Evolutionary conservation across 2,797 vertebrate genomes (phyloP), one percentile per base, ranked within the genome.

Genomic region (Craterocephalus amniculus): DNA sequence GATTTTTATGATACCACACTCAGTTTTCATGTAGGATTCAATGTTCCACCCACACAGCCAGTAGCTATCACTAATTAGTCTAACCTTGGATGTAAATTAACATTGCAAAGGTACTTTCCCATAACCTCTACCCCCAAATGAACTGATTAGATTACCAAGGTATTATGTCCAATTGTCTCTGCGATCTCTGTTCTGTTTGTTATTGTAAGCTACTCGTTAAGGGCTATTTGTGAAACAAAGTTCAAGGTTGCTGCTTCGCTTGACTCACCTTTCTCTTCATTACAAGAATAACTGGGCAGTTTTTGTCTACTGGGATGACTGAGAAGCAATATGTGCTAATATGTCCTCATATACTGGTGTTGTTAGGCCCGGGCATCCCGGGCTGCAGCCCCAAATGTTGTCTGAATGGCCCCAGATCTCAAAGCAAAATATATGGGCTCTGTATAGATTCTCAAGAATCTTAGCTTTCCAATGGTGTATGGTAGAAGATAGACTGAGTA

Each of bases 81-180:
- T 78, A 78, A 79, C 89, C 83, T 85, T 83, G 85, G 49, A 72
- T 35, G n/a, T 48, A 77, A 77, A 72, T 80, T n/a, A 72, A 77
- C 60, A 27, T 49, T 13, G 24, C 49, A 52, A 22, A 70, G 73
- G 68, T 67, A 65, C 67, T 80, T 89, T 91, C 83, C 81, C 82
- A 76, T 63, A 49, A 76, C 83, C 78, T 85, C 72, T 64, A 31
- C 75, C 73, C 79, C 78, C 61, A 24, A 20, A 20, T 18, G 55
- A 78, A 55, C 76, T 85, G 88, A 92, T 92, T 85, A 88, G 85
- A 90, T 91, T 84, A 89, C 51, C 35, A 1, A 24, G 40, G 63
- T 5, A 36, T 87, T 78, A 83, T 58, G 49, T 83, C 65, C 60
- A 86, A 75, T 84, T 85, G 80, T 86, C 73, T 88, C 62, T 54